A percentile compares a stretch with the other conserved stretches of the same genome.
These are phyloP conservation scores for Hucho hucho DNA, from an alignment of 2,113 vertebrate genomes.

Conservation along the genomic window DNA sequence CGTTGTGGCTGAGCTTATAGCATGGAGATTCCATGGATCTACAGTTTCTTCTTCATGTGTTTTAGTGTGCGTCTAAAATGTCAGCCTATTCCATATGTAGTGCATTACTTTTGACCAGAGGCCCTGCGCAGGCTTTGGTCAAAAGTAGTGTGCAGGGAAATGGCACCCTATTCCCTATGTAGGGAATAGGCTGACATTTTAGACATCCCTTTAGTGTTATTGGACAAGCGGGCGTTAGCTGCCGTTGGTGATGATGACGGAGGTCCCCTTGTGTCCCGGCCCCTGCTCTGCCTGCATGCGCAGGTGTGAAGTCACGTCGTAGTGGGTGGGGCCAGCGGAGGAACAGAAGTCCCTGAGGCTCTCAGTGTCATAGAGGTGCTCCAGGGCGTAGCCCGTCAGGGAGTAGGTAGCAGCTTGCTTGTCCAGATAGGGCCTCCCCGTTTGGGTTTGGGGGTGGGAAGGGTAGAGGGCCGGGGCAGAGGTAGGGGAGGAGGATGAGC, in stretches of 20 bases:
- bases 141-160: no score
- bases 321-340: slow-evolving; percentile 84
- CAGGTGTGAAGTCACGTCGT: slow-evolving; percentile 88
- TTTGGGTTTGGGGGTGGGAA: slow-evolving; percentile 56
- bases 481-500: slow-evolving; percentile 83
- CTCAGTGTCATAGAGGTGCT: slow-evolving; percentile 92
- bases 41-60: no score
- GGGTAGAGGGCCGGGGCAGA: slow-evolving; percentile 76
- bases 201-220: no score
- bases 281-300: slow-evolving; percentile 87
- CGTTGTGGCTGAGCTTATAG: background rate
- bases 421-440: slow-evolving; percentile 82
- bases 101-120: background rate
- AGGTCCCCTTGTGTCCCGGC: slow-evolving; percentile 91
- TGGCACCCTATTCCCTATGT: slow-evolving; percentile 19
- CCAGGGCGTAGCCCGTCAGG: slow-evolving; percentile 89
- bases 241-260: slow-evolving; percentile 96
- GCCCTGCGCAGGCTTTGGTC: background rate
- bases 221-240: slow-evolving; percentile 80
- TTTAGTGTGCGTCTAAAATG: no score
- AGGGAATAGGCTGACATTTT: slow-evolving; percentile 65
- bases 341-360: slow-evolving; percentile 79
- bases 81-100: no score
- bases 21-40: background rate
- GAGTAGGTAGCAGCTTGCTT: slow-evolving; percentile 87